phyloP scores from a whole-genome alignment of 2,113 vertebrate genomes.

The Anser brachyrhynchus region DNA sequence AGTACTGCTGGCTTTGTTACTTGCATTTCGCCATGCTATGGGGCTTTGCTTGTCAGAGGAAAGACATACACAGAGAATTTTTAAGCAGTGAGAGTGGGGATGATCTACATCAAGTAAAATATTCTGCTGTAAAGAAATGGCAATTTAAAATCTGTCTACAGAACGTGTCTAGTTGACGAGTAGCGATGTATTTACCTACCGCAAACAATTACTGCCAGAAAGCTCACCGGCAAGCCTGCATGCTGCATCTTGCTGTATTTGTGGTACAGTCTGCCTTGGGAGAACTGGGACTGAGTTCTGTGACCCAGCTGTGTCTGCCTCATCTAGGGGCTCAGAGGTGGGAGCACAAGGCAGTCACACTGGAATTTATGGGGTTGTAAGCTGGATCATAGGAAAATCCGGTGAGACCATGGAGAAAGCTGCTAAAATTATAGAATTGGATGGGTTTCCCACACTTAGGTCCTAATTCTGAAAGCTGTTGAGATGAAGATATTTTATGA shows the following conservation, averaged over 20 bases:
- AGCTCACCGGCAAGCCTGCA: rapidly evolving
- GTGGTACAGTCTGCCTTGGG: neutral
- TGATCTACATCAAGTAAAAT: neutral
- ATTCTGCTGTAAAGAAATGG: rapidly evolving
- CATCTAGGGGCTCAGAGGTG: rapidly evolving
- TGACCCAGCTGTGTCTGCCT: neutral
- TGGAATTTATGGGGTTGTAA: neutral
- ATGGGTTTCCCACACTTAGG: neutral
- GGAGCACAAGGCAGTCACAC: rapidly evolving
- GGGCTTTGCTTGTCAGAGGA: neutral
- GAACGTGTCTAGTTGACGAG: neutral
- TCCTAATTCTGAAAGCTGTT: neutral
- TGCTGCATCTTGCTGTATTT: neutral
- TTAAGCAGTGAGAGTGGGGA: neutral
- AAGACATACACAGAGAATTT: rapidly evolving
- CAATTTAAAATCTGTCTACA: neutral
- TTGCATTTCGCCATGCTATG: rapidly evolving
- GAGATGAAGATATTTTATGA: neutral
- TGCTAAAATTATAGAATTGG: rapidly evolving
- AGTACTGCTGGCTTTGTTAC: rapidly evolving
- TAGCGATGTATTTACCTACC: rapidly evolving
- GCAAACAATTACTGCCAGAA: neutral
- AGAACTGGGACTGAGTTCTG: rapidly evolving
- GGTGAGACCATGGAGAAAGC: neutral
- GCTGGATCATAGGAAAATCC: neutral